phyloP scores from a whole-genome alignment of 1,140 invertebrate genomes.

The Cephus cinctus region DNA sequence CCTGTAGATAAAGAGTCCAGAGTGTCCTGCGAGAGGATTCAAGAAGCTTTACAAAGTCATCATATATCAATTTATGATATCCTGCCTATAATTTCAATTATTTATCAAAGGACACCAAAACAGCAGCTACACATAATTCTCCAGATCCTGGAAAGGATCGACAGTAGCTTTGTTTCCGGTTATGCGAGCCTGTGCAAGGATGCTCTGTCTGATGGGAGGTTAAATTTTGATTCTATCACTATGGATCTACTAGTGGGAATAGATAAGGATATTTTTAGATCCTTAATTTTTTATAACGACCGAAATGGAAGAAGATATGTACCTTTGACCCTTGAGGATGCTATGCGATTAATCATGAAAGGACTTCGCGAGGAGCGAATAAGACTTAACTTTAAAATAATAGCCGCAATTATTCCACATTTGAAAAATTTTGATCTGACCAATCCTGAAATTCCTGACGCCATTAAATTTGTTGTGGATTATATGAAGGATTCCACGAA shows the following conservation, averaged over 20 bases:
- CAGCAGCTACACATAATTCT: slow-evolving; percentile 15
- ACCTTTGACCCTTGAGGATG: background rate
- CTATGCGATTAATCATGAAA: slow-evolving; percentile 3
- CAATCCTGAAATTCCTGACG: slow-evolving; percentile 12
- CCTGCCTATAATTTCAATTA: slow-evolving; percentile 5
- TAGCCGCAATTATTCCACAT: slow-evolving; percentile 12
- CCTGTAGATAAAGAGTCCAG: slow-evolving; percentile 14
- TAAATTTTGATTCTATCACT: background rate
- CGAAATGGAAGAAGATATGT: background rate
- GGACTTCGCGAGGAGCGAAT: background rate
- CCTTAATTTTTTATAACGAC: background rate
- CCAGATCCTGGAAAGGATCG: slow-evolving; percentile 14
- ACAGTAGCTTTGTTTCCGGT: slow-evolving; percentile 10
- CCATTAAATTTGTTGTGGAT: slow-evolving; percentile 7
- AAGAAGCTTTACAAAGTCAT: slow-evolving; percentile 7
- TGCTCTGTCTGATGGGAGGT: background rate
- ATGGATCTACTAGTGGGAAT: slow-evolving; percentile 4
- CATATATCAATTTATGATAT: slow-evolving; percentile 14
- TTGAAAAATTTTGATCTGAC: slow-evolving; percentile 11
- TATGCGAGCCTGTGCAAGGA: slow-evolving; percentile 12
- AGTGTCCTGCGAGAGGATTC: slow-evolving; percentile 11
- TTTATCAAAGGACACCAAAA: background rate
- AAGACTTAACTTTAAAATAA: slow-evolving; percentile 3
- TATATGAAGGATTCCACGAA: slow-evolving; percentile 12
- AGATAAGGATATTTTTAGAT: background rate